Evolutionary conservation across 1,140 invertebrate species (phyloP), one percentile per base, ranked within the genome.

Genomic region (Hermetia illucens): DNA sequence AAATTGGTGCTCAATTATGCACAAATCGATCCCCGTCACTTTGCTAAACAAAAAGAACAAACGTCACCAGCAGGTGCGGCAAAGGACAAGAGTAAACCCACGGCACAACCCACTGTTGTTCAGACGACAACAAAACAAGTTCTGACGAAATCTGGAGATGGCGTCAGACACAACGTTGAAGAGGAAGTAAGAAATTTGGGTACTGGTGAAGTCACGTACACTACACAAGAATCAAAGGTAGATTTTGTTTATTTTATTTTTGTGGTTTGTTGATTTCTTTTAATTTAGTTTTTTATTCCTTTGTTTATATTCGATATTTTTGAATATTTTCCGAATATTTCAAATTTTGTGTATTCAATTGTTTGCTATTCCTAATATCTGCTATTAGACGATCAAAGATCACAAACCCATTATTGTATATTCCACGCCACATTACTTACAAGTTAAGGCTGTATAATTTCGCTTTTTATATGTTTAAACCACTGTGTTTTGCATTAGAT

Each of bases 71-170:
- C 47, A 64, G 53, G 47, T 50, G 43, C 46, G 54, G 55, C 1
- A 10, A 57, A 34, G 38, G 51, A 34, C 52, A 42, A 39, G 60
- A 48, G 31, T 53, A 51, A 2, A 58, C 35, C 50, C 48, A 64
- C 52, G 30, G 55, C 52, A 32, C 40, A 44, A 19, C 79, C 85
- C 1, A 85, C 84, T 17, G 82, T 90, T 48, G 82, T 90, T 8
- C 89, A 89, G 59, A 88, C 83, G 1, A 89, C 83, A 1, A 89
- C 85, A 12, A 89, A 90, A 58, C 84, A 89, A 58, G 80, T 82
- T 13, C 73, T 89, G 19, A 78, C 85, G 17, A 84, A 86, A 55
- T 82, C 88, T 64, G 74, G 79, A 40, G 84, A 79, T 43, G 85
- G 84, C 13, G 71, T 90, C 24, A 83, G 75, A 1, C 82, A 87